Conservation (phyloP, 2,888 invertebrate species). For the Drosophila tanythrix region DNA sequence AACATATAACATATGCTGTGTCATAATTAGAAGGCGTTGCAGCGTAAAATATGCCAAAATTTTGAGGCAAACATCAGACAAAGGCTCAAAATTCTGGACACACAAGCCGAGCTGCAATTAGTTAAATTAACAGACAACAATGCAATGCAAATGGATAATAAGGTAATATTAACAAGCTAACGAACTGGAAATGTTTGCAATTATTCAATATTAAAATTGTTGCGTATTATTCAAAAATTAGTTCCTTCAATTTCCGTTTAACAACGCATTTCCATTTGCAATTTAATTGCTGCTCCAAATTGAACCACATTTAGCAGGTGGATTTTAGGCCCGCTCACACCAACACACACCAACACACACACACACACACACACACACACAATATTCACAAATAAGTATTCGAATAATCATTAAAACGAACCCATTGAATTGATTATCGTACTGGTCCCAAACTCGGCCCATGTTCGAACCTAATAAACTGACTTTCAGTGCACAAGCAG, state of each 20-base stretch:
- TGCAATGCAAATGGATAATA: neutral
- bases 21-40: slow-evolving; percentile 63
- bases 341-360: neutral
- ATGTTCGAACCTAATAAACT: slow-evolving; percentile 31
- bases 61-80: slow-evolving; percentile 42
- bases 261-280: slow-evolving; percentile 18
- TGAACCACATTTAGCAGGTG: neutral
- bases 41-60: slow-evolving; percentile 54
- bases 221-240: neutral
- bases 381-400: slow-evolving; percentile 23
- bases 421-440: slow-evolving; percentile 47
- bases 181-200: slow-evolving; percentile 19
- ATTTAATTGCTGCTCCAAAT: slow-evolving; percentile 14
- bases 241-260: neutral
- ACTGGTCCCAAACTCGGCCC: neutral
- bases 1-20: slow-evolving; percentile 41
- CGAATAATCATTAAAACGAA: slow-evolving; percentile 35
- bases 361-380: neutral
- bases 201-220: slow-evolving; percentile 2
- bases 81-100: slow-evolving; percentile 6
- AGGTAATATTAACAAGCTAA: slow-evolving; percentile 21
- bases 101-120: slow-evolving; percentile 42
- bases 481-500: slow-evolving; percentile 27
- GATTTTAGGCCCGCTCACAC: neutral
- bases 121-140: slow-evolving; percentile 24